These are phyloP conservation scores for Telmatherina bonti DNA, from an alignment of 2,797 vertebrate species.

Conservation along the genomic window DNA sequence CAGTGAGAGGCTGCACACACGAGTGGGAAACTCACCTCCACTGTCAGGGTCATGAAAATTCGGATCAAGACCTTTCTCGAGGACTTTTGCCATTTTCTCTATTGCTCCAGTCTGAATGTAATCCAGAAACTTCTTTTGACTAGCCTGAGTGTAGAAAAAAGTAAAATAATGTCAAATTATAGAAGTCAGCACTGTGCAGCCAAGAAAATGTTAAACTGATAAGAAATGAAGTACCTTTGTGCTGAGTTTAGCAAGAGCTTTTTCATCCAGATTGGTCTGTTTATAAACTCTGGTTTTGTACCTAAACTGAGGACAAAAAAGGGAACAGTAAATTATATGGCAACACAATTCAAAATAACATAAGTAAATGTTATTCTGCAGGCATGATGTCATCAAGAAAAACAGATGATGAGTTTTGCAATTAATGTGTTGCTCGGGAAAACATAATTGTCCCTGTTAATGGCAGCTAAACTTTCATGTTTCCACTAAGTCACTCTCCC, in stretches of 20 bases:
- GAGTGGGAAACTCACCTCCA: slow-evolving; percentile 84
- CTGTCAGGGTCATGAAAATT: slow-evolving; percentile 93
- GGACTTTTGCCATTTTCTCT: slow-evolving; percentile 89
- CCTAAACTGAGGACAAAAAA: slow-evolving; percentile 86
- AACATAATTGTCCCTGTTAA: slow-evolving; percentile 20
- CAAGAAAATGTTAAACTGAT: background rate
- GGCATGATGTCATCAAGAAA: background rate
- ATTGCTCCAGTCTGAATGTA: slow-evolving; percentile 88
- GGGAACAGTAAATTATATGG: slow-evolving; percentile 34
- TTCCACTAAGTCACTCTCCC: slow-evolving; percentile 46
- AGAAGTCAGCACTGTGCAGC: background rate
- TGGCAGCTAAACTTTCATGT: slow-evolving; percentile 22
- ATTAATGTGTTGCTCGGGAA: slow-evolving; percentile 17
- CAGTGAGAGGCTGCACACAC: background rate
- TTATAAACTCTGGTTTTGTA: slow-evolving; percentile 97
- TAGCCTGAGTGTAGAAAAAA: slow-evolving; percentile 80
- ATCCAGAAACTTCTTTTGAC: slow-evolving; percentile 92
- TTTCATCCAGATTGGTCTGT: slow-evolving; percentile 94
- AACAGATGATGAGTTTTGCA: slow-evolving; percentile 1
- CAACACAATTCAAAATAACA: slow-evolving; percentile 15
- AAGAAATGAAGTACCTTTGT: slow-evolving; percentile 85
- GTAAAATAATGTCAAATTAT: background rate
- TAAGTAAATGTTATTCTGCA: too few relatives aligned
- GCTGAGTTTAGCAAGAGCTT: slow-evolving; percentile 90
- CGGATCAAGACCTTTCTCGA: slow-evolving; percentile 94